Evolutionary conservation across 1,140 invertebrate genomes (phyloP).

Genomic region (Euglossa dilemma): DNA sequence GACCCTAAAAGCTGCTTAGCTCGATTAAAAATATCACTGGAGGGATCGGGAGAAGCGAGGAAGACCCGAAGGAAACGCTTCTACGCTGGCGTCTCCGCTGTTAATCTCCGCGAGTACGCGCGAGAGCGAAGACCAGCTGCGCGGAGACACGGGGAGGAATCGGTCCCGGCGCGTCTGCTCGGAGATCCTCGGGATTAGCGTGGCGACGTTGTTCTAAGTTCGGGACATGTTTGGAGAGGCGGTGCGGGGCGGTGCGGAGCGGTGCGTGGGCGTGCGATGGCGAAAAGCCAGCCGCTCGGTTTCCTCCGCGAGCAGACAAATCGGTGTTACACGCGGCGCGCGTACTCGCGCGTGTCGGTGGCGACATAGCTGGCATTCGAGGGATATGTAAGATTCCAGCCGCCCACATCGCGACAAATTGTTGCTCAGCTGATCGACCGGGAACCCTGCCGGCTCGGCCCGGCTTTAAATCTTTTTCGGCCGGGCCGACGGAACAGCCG

Average conservation of each 20-base stretch:
- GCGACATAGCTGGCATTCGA: constrained; percentile 34
- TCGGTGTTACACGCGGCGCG: constrained; percentile 29
- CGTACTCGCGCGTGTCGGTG: constrained; percentile 13
- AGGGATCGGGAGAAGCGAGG: too few relatives aligned
- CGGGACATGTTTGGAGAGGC: constrained; percentile 57
- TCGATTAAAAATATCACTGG: too few relatives aligned
- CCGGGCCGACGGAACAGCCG: not conserved
- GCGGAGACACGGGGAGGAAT: constrained; percentile 52
- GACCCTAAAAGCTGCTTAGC: too few relatives aligned
- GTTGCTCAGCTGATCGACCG: constrained; percentile 64
- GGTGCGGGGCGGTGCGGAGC: not conserved
- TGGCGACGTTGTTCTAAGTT: constrained; percentile 70
- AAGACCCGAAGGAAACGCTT: too few relatives aligned
- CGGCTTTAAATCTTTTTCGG: constrained; percentile 52
- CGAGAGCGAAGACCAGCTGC: not conserved
- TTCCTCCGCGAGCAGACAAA: constrained; percentile 62
- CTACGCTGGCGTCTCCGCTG: not conserved
- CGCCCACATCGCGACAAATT: constrained; percentile 68
- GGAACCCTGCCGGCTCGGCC: constrained; percentile 25
- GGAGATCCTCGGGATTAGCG: constrained; percentile 63
- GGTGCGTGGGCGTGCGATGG: constrained; percentile 67
- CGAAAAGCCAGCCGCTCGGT: constrained; percentile 67
- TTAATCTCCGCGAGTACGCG: constrained; percentile 52
- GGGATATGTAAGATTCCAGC: constrained; percentile 69
- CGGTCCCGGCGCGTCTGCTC: constrained; percentile 50